phyloP scores from a whole-genome alignment of 2,888 invertebrate genomes.

The Biston betularia region DNA sequence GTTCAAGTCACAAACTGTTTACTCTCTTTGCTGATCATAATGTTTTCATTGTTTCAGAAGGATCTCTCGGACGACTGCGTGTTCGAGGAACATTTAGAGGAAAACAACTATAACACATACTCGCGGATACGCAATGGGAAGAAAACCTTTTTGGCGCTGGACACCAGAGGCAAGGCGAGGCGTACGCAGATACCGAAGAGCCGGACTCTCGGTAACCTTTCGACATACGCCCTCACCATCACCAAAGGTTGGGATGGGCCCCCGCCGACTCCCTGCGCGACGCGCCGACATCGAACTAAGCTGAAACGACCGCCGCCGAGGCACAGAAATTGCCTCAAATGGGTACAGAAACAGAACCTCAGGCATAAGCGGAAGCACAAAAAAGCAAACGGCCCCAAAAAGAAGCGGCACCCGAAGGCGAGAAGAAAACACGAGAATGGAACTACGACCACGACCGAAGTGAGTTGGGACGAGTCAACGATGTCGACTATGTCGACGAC shows the following conservation, averaged over 20 bases:
- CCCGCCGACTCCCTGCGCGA: slow-evolving; percentile 70
- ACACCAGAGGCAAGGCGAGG: slow-evolving; percentile 90
- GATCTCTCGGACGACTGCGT: slow-evolving; percentile 94
- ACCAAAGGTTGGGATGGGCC: slow-evolving; percentile 73
- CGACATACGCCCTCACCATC: slow-evolving; percentile 90
- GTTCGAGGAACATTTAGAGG: slow-evolving; percentile 94
- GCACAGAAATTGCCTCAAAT: slow-evolving; percentile 79
- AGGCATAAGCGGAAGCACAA: slow-evolving; percentile 82
- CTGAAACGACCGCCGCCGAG: slow-evolving; percentile 76
- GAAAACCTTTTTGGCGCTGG: slow-evolving; percentile 92
- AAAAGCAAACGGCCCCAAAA: slow-evolving; percentile 79
- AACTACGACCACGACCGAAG: slow-evolving; percentile 80
- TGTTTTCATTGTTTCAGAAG: slow-evolving; percentile 89
- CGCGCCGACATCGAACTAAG: slow-evolving; percentile 76
- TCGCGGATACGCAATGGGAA: slow-evolving; percentile 88
- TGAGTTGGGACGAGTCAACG: slow-evolving; percentile 82
- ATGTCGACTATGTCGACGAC: slow-evolving; percentile 83
- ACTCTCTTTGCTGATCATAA: slow-evolving; percentile 49
- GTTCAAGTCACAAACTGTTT: not conserved
- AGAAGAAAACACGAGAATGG: slow-evolving; percentile 81
- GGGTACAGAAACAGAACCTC: slow-evolving; percentile 78
- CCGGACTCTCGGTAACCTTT: slow-evolving; percentile 90
- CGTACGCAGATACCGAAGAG: slow-evolving; percentile 90
- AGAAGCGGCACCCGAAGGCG: slow-evolving; percentile 85
- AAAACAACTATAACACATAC: slow-evolving; percentile 95